A percentile compares a stretch with the other conserved stretches of the same genome.
Evolutionary conservation across 1,140 invertebrate genomes (phyloP).

Genomic region (Diploscapter pachys): DNA sequence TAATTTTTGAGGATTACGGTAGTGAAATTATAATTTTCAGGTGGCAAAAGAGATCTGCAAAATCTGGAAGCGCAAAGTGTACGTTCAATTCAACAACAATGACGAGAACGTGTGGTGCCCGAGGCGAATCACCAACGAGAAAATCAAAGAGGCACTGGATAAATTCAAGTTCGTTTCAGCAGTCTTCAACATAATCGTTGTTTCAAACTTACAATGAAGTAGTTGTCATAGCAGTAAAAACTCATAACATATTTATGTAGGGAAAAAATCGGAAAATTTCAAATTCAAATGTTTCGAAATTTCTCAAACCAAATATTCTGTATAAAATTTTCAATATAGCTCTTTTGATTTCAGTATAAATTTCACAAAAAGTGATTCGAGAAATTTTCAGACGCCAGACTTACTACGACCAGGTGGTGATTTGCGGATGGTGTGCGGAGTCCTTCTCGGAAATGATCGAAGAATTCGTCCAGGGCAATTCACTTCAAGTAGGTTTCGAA

Average conservation of each 20-base stretch:
- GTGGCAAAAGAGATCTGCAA: constrained; percentile 3
- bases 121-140: constrained; percentile 1
- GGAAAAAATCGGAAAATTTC: too few relatives aligned
- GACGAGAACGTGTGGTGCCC: constrained; percentile 6
- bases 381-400: constrained; percentile 18
- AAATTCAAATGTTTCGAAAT: neutral
- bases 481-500: neutral
- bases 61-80: constrained; percentile 18
- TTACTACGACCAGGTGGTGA: constrained; percentile 28
- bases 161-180: constrained; percentile 10
- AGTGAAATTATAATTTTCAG: neutral
- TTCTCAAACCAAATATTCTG: neutral
- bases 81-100: constrained; percentile 3
- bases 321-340: neutral
- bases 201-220: neutral
- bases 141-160: neutral
- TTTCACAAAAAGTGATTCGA: neutral
- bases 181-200: neutral
- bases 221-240: too few relatives aligned
- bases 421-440: constrained; percentile 2
- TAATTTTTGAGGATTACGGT: too few relatives aligned
- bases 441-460: constrained; percentile 12
- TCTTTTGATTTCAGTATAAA: neutral
- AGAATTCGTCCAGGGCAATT: constrained; percentile 10
- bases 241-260: too few relatives aligned